A percentile compares a stretch with the other conserved stretches of the same genome.
These are phyloP conservation scores for Diorhabda carinulata DNA, from an alignment of 1,140 invertebrate genomes.

Conservation along the genomic window DNA sequence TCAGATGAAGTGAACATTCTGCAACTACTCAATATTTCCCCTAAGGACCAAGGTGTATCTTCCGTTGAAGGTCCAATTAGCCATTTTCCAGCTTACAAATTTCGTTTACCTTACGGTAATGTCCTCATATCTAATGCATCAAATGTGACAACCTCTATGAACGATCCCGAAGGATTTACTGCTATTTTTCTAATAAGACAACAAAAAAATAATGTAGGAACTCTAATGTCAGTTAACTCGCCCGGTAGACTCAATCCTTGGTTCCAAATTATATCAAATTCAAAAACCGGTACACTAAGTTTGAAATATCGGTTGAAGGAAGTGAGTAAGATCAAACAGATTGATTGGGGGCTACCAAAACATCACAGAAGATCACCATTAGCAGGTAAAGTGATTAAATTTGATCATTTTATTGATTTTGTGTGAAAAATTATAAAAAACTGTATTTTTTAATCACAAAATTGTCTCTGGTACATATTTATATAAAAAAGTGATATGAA, in stretches of 20 bases:
- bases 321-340: constrained; percentile 42
- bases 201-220: constrained; percentile 49
- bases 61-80: constrained; percentile 45
- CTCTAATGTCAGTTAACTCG: constrained; percentile 49
- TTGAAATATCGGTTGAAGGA: constrained; percentile 43
- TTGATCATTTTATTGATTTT: not conserved
- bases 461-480: not conserved
- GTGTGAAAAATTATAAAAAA: not conserved
- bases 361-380: constrained; percentile 44
- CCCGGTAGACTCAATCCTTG: constrained; percentile 50
- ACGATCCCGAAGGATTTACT: constrained; percentile 41
- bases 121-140: constrained; percentile 44
- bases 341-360: constrained; percentile 43
- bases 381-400: constrained; percentile 37
- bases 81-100: constrained; percentile 48
- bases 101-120: constrained; percentile 48
- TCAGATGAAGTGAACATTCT: constrained; percentile 48
- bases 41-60: constrained; percentile 47
- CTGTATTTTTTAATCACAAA: not conserved
- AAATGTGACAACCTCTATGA: constrained; percentile 37
- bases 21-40: constrained; percentile 47
- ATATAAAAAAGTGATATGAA: too few species aligned
- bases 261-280: constrained; percentile 48
- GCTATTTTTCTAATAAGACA: constrained; percentile 47
- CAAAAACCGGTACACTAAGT: constrained; percentile 43